Percentiles rank a stretch among this genome's conserved stretches.
Conservation (phyloP, 2,113 vertebrate species). For the Hemichromis elongatus region DNA sequence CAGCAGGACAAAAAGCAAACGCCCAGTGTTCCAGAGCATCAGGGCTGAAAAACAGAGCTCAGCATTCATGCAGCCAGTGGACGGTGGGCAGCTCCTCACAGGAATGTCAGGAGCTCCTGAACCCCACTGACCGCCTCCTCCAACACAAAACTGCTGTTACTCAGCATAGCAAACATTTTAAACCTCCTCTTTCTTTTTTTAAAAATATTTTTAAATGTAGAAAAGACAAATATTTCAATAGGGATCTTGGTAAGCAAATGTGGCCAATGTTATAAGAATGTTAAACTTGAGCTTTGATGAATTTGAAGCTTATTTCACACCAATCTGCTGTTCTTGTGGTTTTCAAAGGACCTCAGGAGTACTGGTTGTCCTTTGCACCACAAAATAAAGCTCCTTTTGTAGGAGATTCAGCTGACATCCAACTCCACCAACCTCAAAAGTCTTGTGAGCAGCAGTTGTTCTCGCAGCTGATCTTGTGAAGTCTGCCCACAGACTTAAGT, state of each 20-base stretch:
- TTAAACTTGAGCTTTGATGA: neutral
- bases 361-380: neutral
- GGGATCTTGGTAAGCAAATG: fast-evolving
- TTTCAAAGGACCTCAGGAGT: neutral
- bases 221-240: neutral
- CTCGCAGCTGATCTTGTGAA: neutral
- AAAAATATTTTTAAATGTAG: neutral
- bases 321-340: neutral
- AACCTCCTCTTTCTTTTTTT: neutral
- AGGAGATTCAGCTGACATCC: neutral
- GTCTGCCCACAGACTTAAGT: neutral
- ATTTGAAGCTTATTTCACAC: neutral
- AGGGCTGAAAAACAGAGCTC: slow-evolving; percentile 45
- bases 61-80: slow-evolving; percentile 41
- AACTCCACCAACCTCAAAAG: neutral
- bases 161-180: neutral
- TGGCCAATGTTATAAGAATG: neutral
- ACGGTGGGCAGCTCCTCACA: slow-evolving; percentile 32
- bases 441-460: slow-evolving; percentile 1
- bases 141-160: slow-evolving; percentile 3
- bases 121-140: neutral
- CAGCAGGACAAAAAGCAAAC: slow-evolving; percentile 30
- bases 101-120: slow-evolving; percentile 5
- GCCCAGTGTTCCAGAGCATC: slow-evolving; percentile 49
- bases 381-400: neutral